Base-by-base conservation (phyloP, 1,140 invertebrate genomes). In the Drosophila tsacasi region DNA sequence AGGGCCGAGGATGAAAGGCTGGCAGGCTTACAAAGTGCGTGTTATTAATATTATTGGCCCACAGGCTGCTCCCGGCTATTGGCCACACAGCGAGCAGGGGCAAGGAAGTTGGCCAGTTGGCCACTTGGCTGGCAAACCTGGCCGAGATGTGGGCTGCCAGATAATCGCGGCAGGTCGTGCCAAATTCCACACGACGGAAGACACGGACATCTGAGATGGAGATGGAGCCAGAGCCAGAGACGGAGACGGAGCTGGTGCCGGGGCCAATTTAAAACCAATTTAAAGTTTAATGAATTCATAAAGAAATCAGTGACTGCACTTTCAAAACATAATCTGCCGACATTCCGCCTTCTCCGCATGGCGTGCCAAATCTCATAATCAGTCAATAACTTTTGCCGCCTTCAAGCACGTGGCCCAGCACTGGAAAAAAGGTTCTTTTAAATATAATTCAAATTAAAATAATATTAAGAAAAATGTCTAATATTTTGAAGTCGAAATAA, bases 241-340 rank as follows among this genome's bases (percentile, higher is more conserved):
- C 35, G 10, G 9, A 35, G 32, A 10, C 3, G 19, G 5, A 47
- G 44, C 21, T 13, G 62, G 63, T 75, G 71, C 58, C 64, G 75
- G 64, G 73, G 85, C 85, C 85, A 89, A 89, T 89, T 89, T 89
- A 89, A 89, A 89, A 90, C 85, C 85, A 90, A 89, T 89, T 89
- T 89, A 90, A 90, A 89, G 85, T 89, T 89, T 89, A 89, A 89
- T 89, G 85, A 89, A 89, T 89, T 89, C 85, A 89, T 89, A 89
- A 89, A 89, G 84, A 89, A 89, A 89, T 89, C 85, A 89, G 84
- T 90, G 77, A 79, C 64, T 84, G 85, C 85, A 89, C 85, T 89
- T 89, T 89, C 85, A 89, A 89, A 89, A 89, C 85, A 89, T 90
- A 89, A 89, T 89, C 84, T 89, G 85, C 84, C 84, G 84, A 84